phyloP scores from a whole-genome alignment of 2,113 vertebrate species.

The Gopherus evgoodei region DNA sequence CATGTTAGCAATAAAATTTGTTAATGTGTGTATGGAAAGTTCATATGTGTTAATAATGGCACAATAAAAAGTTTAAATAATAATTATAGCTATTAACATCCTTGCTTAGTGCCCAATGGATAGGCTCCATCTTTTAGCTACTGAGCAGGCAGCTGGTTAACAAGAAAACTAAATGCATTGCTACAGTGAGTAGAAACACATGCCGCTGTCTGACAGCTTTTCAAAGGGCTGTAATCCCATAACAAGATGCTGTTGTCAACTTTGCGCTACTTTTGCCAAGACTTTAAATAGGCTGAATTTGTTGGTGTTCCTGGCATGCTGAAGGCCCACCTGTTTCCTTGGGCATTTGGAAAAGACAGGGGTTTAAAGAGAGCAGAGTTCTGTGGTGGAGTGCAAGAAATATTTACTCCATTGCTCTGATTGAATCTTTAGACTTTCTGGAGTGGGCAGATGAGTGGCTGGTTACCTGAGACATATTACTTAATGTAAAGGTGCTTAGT shows the following conservation, averaged over 20 bases:
- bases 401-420: neutral
- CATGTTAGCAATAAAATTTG: neutral
- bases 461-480: neutral
- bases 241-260: conserved; percentile 13
- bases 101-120: neutral
- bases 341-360: neutral
- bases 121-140: conserved; percentile 30
- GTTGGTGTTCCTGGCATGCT: neutral
- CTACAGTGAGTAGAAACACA: conserved; percentile 56
- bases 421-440: neutral
- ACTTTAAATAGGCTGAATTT: neutral
- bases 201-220: conserved; percentile 50
- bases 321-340: neutral
- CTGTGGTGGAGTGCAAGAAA: neutral
- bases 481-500: neutral
- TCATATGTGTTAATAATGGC: neutral
- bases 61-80: neutral
- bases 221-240: conserved; percentile 31
- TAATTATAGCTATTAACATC: neutral
- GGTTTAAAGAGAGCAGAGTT: neutral
- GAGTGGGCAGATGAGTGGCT: neutral
- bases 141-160: conserved; percentile 43
- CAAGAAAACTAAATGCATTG: conserved; percentile 34
- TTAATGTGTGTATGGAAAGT: neutral
- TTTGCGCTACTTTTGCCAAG: conserved; percentile 30